Percentiles rank a stretch among this genome's conserved stretches.
phyloP scores from a whole-genome alignment of 2,888 invertebrate species.

The Drosophila stalkeri region DNA sequence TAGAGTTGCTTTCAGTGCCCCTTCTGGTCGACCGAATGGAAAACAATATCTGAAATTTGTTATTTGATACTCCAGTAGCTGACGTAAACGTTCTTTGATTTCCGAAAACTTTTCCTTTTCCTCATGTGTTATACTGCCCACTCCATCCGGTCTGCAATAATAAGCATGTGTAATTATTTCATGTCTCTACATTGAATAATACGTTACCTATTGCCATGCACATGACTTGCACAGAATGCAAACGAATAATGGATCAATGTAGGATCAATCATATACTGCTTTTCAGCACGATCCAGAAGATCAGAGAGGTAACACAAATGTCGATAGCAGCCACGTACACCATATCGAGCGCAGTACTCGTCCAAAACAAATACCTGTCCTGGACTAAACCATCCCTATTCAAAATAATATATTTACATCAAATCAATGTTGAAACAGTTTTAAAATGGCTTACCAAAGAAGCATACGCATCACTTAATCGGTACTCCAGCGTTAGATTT shows the following conservation, averaged over 20 bases:
- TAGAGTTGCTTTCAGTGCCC: constrained; percentile 97
- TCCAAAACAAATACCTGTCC: constrained; percentile 99
- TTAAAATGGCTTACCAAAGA: constrained; percentile 90
- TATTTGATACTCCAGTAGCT: constrained; percentile 98
- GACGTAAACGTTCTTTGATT: constrained; percentile 96
- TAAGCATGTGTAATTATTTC: background rate
- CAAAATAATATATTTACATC: background rate
- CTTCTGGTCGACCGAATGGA: constrained; percentile 99
- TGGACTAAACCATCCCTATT: constrained; percentile 99
- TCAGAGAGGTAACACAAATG: constrained; percentile 98
- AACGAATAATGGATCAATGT: constrained; percentile 99
- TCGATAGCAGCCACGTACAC: constrained; percentile 98
- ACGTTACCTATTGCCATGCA: constrained; percentile 97
- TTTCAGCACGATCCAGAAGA: constrained; percentile 97
- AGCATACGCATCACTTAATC: constrained; percentile 98
- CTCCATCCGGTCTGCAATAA: constrained; percentile 95
- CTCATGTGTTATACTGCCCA: constrained; percentile 98
- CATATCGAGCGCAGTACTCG: constrained; percentile 98
- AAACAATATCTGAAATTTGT: constrained; percentile 99
- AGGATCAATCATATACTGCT: constrained; percentile 98
- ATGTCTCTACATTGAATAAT: background rate
- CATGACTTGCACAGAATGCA: constrained; percentile 99
- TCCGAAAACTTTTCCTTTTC: constrained; percentile 99
- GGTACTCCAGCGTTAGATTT: constrained; percentile 96
- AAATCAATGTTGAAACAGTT: background rate